Conservation (phyloP, 2,113 vertebrate genomes). For the Bujurquina vittata region DNA sequence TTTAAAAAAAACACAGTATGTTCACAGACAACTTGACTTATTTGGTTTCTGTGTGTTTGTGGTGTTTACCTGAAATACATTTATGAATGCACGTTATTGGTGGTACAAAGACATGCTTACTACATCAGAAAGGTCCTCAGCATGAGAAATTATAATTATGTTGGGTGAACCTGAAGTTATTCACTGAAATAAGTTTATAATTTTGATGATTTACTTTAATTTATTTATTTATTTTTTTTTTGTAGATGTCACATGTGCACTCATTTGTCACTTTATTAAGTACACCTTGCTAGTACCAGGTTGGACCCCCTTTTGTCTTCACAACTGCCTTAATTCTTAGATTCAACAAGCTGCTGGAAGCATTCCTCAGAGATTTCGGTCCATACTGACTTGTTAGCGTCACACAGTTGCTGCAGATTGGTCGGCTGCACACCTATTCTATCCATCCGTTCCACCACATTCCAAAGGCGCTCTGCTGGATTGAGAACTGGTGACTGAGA, state of each 20-base stretch:
- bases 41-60: not conserved
- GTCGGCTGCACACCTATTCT: no score
- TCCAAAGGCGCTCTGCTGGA: no score
- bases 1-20: constrained; percentile 51
- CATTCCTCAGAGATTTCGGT: no score
- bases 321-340: no score
- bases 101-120: not conserved
- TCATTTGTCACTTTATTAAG: no score
- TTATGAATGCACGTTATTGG: not conserved
- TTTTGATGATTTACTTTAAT: not conserved
- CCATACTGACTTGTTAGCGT: no score
- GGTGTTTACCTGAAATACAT: not conserved
- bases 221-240: not conserved
- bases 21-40: not conserved
- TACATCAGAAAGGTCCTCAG: not conserved
- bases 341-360: no score
- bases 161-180: not conserved
- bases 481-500: no score
- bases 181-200: not conserved
- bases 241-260: not conserved
- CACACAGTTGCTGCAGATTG: no score
- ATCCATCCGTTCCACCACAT: no score
- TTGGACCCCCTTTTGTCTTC: no score
- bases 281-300: no score
- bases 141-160: not conserved